These are phyloP conservation scores for Sylvilagus bachmani DNA, from an alignment of 2,113 vertebrate genomes.

Conservation along the genomic window DNA sequence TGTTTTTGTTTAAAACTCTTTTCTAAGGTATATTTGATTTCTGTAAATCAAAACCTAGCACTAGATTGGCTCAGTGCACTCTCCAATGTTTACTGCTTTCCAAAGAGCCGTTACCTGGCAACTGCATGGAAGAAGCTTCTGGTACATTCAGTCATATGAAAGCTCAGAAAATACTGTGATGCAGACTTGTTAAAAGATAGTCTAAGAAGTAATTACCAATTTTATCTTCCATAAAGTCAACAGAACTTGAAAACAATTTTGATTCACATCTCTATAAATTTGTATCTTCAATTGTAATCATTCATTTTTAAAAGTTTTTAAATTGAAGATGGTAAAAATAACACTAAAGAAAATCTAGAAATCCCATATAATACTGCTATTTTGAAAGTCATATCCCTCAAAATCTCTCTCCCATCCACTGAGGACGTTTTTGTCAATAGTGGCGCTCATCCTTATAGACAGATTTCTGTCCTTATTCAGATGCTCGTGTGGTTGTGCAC, in stretches of 20 bases:
- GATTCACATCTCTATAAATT: not conserved
- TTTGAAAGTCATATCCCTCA: not conserved
- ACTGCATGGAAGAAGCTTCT: conserved; percentile 48
- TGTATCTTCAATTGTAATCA: not conserved
- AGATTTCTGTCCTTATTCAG: not conserved
- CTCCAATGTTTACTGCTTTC: conserved; percentile 52
- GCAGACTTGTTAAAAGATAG: not conserved
- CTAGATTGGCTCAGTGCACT: not conserved
- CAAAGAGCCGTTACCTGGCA: conserved; percentile 76
- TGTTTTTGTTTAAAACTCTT: conserved; percentile 9
- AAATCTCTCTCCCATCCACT: not conserved
- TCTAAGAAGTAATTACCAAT: conserved; percentile 40
- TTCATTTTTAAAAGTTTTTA: not conserved
- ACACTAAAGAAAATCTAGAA: not conserved
- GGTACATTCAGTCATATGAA: conserved; percentile 23
- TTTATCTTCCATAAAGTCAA: conserved; percentile 19
- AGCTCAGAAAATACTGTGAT: conserved; percentile 38
- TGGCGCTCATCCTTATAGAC: not conserved
- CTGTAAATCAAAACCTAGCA: conserved; percentile 50
- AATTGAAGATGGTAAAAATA: conserved; percentile 21
- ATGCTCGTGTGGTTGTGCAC: not conserved
- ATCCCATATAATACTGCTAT: not conserved
- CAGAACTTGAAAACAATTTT: not conserved
- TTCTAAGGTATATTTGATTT: conserved; percentile 55
- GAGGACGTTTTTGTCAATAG: not conserved